Base-by-base conservation (phyloP, 1,140 invertebrate species). In the Ruditapes philippinarum region DNA sequence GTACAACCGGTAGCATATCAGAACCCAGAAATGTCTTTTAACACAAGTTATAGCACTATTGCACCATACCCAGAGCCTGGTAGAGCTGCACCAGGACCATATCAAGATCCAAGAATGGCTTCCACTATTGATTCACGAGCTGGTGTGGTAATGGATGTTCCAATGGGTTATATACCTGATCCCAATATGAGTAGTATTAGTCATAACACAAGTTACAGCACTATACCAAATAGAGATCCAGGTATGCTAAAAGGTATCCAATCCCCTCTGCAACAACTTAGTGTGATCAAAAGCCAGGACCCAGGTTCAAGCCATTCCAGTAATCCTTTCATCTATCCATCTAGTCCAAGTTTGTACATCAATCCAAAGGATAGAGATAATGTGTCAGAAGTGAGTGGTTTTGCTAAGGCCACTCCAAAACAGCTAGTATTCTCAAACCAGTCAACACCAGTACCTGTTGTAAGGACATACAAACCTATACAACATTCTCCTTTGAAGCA, bases 371-470 rank as follows among this genome's bases (percentile, higher is more conserved):
- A 89, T 70, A n/a, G 57, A 14, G 87, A 76, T 31, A 60, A 89
- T 83, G 57, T 51, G n/a, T 89, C 87, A 40, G 82, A 84, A 19
- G 79, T 83, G 1, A 89, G 87, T 49, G 54, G 87, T 25, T 89
- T 89, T 83, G 87, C 79, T 0, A 70, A 89, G 45, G 87, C 79
- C 22, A 89, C 79, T 7, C 78, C 87, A 31, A 89, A 89, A 62
- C 87, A 89, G 28, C 65, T 89, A 4, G 65, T 89, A 25, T 89
- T 89, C 68, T 89, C 87, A 17, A 89, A 89, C 68, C 87, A 89
- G 87, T 89, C 87, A 22, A 89, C 87, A 74, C 87, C 87, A 40
- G 80, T 82, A 14, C 86, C 14, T 14, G 9, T 68, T 17, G 22
- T 25, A 22, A 78, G 31, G 38, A 11, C n/a, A 5, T 88, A 79